Percentiles rank a stretch among this genome's conserved stretches.
phyloP scores from a whole-genome alignment of 2,888 invertebrate genomes.

The Notodonta dromedarius region DNA sequence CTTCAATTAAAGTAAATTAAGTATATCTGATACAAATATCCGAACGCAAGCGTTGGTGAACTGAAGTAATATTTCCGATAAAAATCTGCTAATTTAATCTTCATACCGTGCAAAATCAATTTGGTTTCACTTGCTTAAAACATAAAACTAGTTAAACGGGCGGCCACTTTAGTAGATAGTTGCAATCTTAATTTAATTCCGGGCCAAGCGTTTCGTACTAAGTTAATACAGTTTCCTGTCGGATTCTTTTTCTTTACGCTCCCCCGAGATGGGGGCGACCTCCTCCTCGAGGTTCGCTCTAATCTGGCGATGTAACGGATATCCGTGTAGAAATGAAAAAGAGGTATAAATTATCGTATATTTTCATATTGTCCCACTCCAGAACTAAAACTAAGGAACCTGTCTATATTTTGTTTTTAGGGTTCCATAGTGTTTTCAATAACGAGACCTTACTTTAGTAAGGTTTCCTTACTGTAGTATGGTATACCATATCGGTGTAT shows the following conservation, averaged over 20 bases:
- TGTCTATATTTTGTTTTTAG: neutral
- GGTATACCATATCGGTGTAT: too few relatives aligned
- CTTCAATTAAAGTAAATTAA: too few relatives aligned
- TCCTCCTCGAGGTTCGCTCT: conserved; percentile 15
- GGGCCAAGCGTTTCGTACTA: conserved; percentile 37
- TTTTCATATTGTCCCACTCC: neutral
- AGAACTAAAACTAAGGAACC: neutral
- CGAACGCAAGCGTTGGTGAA: neutral
- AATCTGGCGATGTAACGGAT: conserved; percentile 21
- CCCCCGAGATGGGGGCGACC: conserved; percentile 9
- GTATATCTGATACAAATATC: too few relatives aligned
- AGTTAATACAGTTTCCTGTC: conserved; percentile 51
- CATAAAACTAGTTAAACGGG: conserved; percentile 23
- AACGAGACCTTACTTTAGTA: too few relatives aligned
- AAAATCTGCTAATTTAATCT: conserved; percentile 5
- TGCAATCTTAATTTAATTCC: conserved; percentile 69
- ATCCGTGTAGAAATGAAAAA: conserved; percentile 12
- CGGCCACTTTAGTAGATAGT: conserved; percentile 53
- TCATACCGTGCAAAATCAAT: conserved; percentile 24
- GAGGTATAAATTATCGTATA: neutral
- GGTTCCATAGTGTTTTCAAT: too few relatives aligned
- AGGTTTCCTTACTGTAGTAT: too few relatives aligned
- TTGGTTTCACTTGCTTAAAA: conserved; percentile 29
- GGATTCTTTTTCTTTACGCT: conserved; percentile 52
- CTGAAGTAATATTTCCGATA: neutral